phyloP scores from a whole-genome alignment of 2,113 vertebrate genomes.

The Jaculus jaculus region DNA sequence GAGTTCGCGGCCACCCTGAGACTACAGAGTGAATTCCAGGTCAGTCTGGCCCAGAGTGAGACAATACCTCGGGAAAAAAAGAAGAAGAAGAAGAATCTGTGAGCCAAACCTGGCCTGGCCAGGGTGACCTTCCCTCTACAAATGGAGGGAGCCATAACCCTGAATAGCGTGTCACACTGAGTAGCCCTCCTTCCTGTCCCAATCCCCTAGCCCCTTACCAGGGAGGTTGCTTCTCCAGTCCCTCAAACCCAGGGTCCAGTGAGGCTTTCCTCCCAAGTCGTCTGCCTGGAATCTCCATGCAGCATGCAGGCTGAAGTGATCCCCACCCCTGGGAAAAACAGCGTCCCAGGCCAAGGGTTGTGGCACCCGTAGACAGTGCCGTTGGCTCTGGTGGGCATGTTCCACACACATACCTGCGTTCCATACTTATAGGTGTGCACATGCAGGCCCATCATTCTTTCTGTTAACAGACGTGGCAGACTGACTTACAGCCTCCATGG shows the following conservation, averaged over 20 bases:
- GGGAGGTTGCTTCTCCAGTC: accelerated
- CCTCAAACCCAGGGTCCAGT: not conserved
- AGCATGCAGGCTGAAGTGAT: not conserved
- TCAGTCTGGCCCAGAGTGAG: too few relatives aligned
- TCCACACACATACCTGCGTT: too few relatives aligned
- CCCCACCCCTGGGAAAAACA: not conserved
- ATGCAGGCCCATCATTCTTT: too few relatives aligned
- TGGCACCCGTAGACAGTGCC: too few relatives aligned
- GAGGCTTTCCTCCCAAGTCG: not conserved
- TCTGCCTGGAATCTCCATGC: not conserved
- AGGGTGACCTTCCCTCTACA: accelerated
- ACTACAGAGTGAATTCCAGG: too few relatives aligned
- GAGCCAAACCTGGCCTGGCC: not conserved
- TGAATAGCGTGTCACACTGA: accelerated
- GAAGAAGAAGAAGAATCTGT: accelerated
- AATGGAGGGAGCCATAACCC: not conserved
- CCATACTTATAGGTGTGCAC: too few relatives aligned
- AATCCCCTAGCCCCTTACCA: not conserved
- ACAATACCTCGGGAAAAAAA: too few relatives aligned
- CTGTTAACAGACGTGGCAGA: not conserved
- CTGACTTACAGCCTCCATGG: not conserved
- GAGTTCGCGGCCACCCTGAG: too few relatives aligned
- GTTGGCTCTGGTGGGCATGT: not conserved
- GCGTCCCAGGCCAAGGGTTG: not conserved
- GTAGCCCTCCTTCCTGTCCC: not conserved